Conservation (phyloP, 2,113 vertebrate genomes). For the Lipophrys pholis region DNA sequence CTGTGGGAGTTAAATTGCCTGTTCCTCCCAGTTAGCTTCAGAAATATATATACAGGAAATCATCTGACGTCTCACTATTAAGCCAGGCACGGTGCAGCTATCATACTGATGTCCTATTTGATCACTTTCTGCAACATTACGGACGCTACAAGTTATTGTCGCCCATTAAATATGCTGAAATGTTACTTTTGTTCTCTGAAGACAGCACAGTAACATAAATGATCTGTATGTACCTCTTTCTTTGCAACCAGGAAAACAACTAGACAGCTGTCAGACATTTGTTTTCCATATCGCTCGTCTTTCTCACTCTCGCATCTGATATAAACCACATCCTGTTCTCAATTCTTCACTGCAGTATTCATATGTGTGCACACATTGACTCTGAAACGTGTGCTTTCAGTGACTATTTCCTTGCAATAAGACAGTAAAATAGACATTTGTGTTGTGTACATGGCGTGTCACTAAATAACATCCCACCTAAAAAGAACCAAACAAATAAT, state of each 20-base stretch:
- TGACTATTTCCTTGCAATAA: slow-evolving; percentile 19
- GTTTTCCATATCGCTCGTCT: slow-evolving; percentile 20
- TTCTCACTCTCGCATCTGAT: neutral
- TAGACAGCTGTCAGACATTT: slow-evolving; percentile 25
- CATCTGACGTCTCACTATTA: neutral
- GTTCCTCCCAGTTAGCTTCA: slow-evolving; percentile 13
- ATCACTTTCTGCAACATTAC: neutral
- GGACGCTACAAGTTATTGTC: neutral
- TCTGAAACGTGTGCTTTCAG: slow-evolving; percentile 19
- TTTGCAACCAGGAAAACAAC: slow-evolving; percentile 34
- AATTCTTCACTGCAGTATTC: slow-evolving; percentile 29
- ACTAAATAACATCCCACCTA: neutral
- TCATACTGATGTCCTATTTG: neutral
- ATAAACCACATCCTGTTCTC: slow-evolving; percentile 70
- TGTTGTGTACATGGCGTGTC: neutral
- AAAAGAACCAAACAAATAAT: neutral
- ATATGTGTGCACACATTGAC: slow-evolving; percentile 21
- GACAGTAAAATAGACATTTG: slow-evolving; percentile 7
- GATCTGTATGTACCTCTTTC: neutral
- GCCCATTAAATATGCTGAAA: neutral
- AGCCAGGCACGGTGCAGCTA: neutral
- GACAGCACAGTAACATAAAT: neutral
- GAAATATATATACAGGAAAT: neutral
- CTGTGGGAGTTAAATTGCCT: slow-evolving; percentile 9
- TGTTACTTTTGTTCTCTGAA: neutral